These are phyloP conservation scores for Caenorhabditis sulstoni DNA, from an alignment of 2,888 invertebrate genomes.

Conservation along the genomic window DNA sequence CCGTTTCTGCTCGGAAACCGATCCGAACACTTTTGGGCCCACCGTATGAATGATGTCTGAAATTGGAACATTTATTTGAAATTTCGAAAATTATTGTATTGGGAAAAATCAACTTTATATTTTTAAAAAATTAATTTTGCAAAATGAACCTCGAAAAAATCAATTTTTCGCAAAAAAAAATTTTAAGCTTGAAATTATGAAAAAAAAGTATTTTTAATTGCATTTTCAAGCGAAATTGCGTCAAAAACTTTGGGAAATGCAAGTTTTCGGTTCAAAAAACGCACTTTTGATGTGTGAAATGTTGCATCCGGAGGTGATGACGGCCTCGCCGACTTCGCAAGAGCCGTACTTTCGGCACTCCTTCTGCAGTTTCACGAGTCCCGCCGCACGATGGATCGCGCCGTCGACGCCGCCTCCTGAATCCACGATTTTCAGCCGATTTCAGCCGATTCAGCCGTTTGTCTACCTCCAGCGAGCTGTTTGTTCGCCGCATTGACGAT, in stretches of 20 bases:
- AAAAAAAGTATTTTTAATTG: too few species aligned
- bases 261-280: too few species aligned
- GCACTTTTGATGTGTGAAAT: constrained; percentile 87
- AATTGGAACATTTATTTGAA: neutral
- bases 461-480: constrained; percentile 86
- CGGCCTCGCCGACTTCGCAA: constrained; percentile 89
- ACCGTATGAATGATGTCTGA: constrained; percentile 92
- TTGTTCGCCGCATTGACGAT: constrained; percentile 93
- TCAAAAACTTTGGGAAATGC: too few species aligned
- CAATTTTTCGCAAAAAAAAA: too few species aligned
- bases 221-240: too few species aligned
- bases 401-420: constrained; percentile 86
- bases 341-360: constrained; percentile 86
- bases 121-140: too few species aligned
- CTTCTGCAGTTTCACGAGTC: constrained; percentile 84
- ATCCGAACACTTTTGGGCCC: constrained; percentile 84
- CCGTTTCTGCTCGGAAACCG: constrained; percentile 83
- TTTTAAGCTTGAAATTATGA: too few species aligned
- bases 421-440: constrained; percentile 1
- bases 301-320: constrained; percentile 89
- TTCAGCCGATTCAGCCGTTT: too few species aligned
- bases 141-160: too few species aligned
- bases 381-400: constrained; percentile 90
- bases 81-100: too few species aligned
- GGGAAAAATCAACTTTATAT: too few species aligned